Percentiles rank a stretch among this genome's conserved stretches.
These are phyloP conservation scores for Centrocercus urophasianus DNA, from an alignment of 2,113 vertebrate species.

Conservation along the genomic window DNA sequence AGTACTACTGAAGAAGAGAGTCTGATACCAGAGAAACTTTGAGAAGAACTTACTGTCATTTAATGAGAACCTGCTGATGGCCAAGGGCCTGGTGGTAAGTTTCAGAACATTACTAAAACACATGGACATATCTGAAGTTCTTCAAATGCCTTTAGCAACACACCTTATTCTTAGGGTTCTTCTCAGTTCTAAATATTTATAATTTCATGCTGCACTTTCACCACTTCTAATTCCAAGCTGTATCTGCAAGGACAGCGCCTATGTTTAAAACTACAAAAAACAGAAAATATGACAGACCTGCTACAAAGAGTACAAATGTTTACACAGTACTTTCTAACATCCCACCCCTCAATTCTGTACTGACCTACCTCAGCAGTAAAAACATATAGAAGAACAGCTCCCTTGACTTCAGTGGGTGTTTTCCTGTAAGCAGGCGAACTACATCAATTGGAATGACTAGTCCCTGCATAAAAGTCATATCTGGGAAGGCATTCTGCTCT, in stretches of 20 bases:
- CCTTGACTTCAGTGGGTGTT: not conserved
- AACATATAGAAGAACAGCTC: not conserved
- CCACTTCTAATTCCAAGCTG: not conserved
- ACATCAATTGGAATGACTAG: not conserved
- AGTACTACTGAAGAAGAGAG: not conserved
- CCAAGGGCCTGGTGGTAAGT: not conserved
- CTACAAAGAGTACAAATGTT: not conserved
- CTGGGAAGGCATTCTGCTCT: not conserved
- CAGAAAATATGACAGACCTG: not conserved
- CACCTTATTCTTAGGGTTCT: constrained; percentile 8
- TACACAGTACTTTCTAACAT: not conserved
- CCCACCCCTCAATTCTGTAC: not conserved
- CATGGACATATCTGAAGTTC: constrained; percentile 32
- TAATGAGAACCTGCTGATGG: not conserved
- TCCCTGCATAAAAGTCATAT: not conserved
- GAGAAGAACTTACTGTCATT: not conserved
- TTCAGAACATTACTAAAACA: not conserved
- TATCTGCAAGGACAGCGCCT: not conserved
- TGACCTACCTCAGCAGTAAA: not conserved
- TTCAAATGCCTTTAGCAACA: constrained; percentile 46
- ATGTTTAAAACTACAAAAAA: not conserved
- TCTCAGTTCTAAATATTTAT: constrained; percentile 36
- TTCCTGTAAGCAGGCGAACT: not conserved
- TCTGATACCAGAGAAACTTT: not conserved
- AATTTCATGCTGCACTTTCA: not conserved